A percentile compares a stretch with the other conserved stretches of the same genome.
Conservation (phyloP, 2,888 invertebrate species). For the Macrophya alboannulata region DNA sequence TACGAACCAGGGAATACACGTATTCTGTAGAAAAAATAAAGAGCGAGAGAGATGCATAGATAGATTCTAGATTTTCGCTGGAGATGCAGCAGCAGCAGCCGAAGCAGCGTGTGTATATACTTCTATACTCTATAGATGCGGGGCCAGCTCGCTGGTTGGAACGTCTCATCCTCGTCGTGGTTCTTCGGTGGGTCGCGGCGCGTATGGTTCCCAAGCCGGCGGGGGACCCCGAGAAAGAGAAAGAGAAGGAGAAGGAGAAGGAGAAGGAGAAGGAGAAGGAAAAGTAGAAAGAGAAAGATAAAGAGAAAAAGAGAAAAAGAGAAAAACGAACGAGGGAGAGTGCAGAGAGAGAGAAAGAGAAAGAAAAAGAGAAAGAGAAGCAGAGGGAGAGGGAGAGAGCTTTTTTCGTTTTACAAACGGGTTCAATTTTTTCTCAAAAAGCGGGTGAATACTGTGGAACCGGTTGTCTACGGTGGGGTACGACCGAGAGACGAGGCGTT, state of each 20-base stretch:
- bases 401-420: conserved; percentile 80
- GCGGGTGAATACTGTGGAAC: conserved; percentile 77
- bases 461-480: conserved; percentile 72
- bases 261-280: conserved; percentile 32
- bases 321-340: conserved; percentile 17
- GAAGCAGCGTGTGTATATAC: neutral
- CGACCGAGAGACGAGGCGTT: conserved; percentile 60
- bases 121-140: neutral
- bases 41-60: neutral
- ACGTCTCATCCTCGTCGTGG: conserved; percentile 30
- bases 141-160: conserved; percentile 7
- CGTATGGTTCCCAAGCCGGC: conserved; percentile 45
- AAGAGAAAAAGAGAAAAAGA: neutral
- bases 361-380: conserved; percentile 3
- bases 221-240: conserved; percentile 13
- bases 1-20: neutral
- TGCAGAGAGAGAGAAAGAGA: conserved; percentile 1
- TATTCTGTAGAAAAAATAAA: conserved; percentile 14
- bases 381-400: conserved; percentile 67
- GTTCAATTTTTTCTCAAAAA: conserved; percentile 80
- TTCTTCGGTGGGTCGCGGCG: conserved; percentile 9
- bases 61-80: neutral
- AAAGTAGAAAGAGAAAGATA: neutral
- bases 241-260: conserved; percentile 26
- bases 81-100: neutral